Evolutionary conservation across 2,797 vertebrate species (phyloP).

Genomic region (Micropoecilia bifurca): DNA sequence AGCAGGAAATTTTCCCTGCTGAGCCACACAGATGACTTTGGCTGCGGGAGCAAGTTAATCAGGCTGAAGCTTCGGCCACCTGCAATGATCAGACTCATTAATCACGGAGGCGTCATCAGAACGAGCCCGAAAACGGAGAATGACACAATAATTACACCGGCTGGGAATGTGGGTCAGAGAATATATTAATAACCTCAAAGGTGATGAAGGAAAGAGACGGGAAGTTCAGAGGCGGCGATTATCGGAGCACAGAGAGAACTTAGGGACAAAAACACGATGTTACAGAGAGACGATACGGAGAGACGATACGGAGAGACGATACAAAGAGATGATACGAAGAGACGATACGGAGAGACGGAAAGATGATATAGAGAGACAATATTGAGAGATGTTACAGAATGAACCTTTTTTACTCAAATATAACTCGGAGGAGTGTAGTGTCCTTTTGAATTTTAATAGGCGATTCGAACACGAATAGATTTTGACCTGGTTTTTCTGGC

Average conservation of each 20-base stretch:
- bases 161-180: conserved; percentile 36
- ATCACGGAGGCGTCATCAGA: conserved; percentile 54
- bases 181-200: conserved; percentile 39
- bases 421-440: background rate
- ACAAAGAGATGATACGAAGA: too few relatives aligned
- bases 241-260: background rate
- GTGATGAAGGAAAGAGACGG: conserved; percentile 9
- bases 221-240: conserved; percentile 1
- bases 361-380: too few relatives aligned
- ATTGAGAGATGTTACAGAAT: too few relatives aligned
- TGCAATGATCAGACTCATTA: conserved; percentile 47
- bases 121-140: conserved; percentile 30
- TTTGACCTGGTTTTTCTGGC: background rate
- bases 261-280: background rate
- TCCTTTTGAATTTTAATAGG: background rate
- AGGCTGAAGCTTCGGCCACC: conserved; percentile 56
- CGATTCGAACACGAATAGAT: background rate
- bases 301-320: too few relatives aligned
- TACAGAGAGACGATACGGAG: background rate
- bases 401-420: too few relatives aligned
- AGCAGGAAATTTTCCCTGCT: conserved; percentile 27
- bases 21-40: conserved; percentile 67
- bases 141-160: conserved; percentile 61
- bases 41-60: conserved; percentile 64
- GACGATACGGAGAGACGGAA: too few relatives aligned